A percentile compares a stretch with the other conserved stretches of the same genome.
Conservation (phyloP, 2,797 vertebrate genomes). For the Nannoperca australis region DNA sequence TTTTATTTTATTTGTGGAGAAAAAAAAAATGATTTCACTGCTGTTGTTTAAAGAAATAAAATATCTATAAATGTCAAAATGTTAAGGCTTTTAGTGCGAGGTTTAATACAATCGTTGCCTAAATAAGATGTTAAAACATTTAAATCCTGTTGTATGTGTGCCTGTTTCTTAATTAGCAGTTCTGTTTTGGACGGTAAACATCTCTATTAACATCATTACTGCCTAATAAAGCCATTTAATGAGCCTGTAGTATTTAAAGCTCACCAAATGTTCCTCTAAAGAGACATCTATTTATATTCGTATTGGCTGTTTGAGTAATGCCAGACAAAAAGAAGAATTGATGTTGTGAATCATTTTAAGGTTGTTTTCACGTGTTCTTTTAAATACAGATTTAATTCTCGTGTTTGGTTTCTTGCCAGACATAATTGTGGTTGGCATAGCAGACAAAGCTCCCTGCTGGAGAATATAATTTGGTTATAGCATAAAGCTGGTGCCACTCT, state of each 20-base stretch:
- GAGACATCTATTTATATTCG: neutral
- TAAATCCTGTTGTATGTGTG: neutral
- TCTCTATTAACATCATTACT: neutral
- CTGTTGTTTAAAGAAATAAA: too few relatives aligned
- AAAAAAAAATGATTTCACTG: too few relatives aligned
- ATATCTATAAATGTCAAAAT: too few relatives aligned
- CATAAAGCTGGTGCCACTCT: neutral
- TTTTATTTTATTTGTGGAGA: too few relatives aligned
- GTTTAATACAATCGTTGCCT: too few relatives aligned
- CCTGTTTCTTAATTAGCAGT: neutral
- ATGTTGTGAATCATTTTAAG: neutral
- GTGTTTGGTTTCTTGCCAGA: neutral
- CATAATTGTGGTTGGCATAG: neutral
- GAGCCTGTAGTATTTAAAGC: neutral
- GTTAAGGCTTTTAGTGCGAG: neutral
- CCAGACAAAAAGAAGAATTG: neutral
- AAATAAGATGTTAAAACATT: too few relatives aligned
- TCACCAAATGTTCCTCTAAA: neutral
- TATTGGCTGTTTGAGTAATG: neutral
- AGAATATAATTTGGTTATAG: slow-evolving; percentile 24
- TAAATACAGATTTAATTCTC: neutral
- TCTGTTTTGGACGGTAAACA: neutral
- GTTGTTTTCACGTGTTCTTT: neutral
- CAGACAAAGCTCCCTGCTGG: neutral
- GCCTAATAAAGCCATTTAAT: neutral